These are phyloP conservation scores for Orchesellides sinensis DNA, from an alignment of 2,888 invertebrate species.

Conservation along the genomic window DNA sequence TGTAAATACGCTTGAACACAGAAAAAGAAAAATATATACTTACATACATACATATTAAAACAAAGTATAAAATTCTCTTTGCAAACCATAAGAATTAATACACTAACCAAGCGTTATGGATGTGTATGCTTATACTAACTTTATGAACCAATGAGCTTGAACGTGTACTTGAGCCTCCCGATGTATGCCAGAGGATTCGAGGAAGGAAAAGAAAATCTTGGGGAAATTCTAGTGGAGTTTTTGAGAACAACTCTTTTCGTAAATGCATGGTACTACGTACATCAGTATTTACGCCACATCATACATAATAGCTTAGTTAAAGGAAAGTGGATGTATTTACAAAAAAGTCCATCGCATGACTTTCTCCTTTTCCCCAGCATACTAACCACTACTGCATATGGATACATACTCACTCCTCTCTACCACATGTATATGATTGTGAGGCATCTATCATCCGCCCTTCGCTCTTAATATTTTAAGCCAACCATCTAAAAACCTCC, in stretches of 20 bases:
- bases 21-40: conserved; percentile 17
- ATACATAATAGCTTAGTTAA: conserved; percentile 6
- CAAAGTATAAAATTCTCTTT: not conserved
- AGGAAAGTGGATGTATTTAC: conserved; percentile 33
- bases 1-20: not conserved
- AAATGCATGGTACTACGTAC: conserved; percentile 15
- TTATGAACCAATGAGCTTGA: conserved; percentile 45
- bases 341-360: conserved; percentile 15
- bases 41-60: too few relatives aligned
- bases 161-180: conserved; percentile 18
- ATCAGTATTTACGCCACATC: conserved; percentile 34
- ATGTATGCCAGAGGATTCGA: not conserved
- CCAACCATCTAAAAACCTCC: conserved; percentile 65
- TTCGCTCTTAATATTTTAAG: conserved; percentile 73
- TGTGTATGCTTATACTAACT: not conserved
- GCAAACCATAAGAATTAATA: conserved; percentile 45
- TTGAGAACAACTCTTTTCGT: conserved; percentile 2
- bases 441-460: conserved; percentile 72
- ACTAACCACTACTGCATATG: not conserved
- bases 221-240: not conserved
- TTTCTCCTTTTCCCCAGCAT: conserved; percentile 14
- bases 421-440: too few relatives aligned
- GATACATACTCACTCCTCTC: conserved; percentile 8
- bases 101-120: conserved; percentile 18
- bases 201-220: conserved; percentile 44